phyloP scores from a whole-genome alignment of 1,140 invertebrate genomes.

The Drosophila asahinai region DNA sequence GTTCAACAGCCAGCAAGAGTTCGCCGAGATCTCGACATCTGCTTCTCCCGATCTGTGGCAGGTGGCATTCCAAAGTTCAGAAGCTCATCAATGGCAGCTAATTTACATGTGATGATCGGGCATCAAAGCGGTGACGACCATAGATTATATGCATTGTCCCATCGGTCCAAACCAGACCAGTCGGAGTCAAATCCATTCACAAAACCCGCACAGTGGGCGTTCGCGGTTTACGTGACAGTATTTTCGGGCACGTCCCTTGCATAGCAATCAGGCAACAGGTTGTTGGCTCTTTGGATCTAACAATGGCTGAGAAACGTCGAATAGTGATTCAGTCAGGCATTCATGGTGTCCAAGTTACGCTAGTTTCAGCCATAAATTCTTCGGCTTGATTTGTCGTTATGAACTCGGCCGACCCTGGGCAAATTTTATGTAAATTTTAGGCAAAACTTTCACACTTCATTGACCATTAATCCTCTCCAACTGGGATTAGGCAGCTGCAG shows the following conservation, averaged over 20 bases:
- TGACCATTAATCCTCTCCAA: slow-evolving; percentile 24
- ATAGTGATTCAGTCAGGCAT: slow-evolving; percentile 12
- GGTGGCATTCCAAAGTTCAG: slow-evolving; percentile 37
- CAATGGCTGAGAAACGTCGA: slow-evolving; percentile 29
- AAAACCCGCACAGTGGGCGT: slow-evolving; percentile 26
- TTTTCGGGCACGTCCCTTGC: slow-evolving; percentile 62
- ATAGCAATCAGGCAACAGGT: slow-evolving; percentile 62
- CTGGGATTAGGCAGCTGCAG: slow-evolving; percentile 45
- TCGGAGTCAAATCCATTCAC: slow-evolving; percentile 26
- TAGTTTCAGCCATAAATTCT: slow-evolving; percentile 26
- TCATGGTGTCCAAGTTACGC: slow-evolving; percentile 1
- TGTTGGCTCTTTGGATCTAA: slow-evolving; percentile 22
- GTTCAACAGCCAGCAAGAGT: slow-evolving; percentile 25
- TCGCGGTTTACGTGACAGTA: slow-evolving; percentile 71
- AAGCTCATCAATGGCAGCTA: slow-evolving; percentile 58
- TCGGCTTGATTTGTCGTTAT: slow-evolving; percentile 6
- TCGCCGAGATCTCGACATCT: slow-evolving; percentile 32
- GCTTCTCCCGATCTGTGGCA: slow-evolving; percentile 15
- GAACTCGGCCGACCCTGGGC: slow-evolving; percentile 25
- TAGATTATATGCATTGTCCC: slow-evolving; percentile 20
- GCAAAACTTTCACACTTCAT: slow-evolving; percentile 64
- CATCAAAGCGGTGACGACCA: slow-evolving; percentile 26
- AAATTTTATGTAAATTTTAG: slow-evolving; percentile 19
- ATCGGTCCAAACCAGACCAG: background rate
- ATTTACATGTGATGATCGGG: slow-evolving; percentile 55